Conservation (phyloP, 2,113 vertebrate genomes). For the Micronisus gabar region DNA sequence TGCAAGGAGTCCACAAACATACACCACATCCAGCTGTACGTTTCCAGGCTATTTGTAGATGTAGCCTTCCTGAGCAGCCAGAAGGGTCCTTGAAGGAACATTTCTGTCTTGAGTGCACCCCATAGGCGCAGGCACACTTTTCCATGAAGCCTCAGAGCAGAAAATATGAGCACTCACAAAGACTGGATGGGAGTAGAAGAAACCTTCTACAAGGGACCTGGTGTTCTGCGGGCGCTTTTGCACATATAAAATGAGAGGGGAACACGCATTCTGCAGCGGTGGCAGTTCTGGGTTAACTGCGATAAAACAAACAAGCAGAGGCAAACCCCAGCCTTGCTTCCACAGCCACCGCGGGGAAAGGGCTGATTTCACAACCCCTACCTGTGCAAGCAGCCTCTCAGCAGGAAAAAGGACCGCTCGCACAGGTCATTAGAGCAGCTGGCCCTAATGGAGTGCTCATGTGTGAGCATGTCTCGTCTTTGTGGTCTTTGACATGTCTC, state of each 20-base stretch:
- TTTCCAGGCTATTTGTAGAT: background rate
- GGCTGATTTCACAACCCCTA: background rate
- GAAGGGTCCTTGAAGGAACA: background rate
- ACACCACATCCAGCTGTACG: background rate
- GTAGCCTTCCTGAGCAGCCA: background rate
- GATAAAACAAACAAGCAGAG: background rate
- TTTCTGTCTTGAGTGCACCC: background rate
- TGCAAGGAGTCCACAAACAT: background rate
- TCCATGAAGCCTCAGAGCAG: background rate
- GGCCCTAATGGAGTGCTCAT: background rate
- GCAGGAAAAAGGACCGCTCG: background rate
- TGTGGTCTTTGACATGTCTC: background rate
- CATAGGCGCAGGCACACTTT: fast-evolving
- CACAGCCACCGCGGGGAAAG: background rate
- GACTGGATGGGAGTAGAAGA: background rate
- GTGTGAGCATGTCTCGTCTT: fast-evolving
- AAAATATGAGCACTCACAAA: background rate
- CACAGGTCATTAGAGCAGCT: background rate
- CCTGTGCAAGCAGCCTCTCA: background rate
- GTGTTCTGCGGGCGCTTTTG: background rate
- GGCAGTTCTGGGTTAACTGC: background rate
- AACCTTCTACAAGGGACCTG: background rate
- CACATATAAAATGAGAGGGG: background rate
- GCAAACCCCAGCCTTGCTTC: background rate
- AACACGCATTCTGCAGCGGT: fast-evolving